Evolutionary conservation across 2,888 invertebrate species (phyloP).

Genomic region (Elmis aenea): DNA sequence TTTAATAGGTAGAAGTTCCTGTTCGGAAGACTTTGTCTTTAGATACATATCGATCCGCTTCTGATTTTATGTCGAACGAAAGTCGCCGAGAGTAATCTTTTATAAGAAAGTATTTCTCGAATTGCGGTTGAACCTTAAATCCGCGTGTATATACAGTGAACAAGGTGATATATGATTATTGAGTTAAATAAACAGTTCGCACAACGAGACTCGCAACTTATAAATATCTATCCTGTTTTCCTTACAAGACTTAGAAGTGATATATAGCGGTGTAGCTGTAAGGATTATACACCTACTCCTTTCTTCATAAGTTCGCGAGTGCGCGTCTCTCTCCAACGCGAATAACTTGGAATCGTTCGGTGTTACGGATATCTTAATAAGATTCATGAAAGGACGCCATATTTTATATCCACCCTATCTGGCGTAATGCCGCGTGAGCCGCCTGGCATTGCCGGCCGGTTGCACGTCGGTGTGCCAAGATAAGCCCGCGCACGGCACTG

Average conservation of each 20-base stretch:
- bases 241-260: constrained; percentile 49
- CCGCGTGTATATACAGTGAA: too few relatives aligned
- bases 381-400: constrained; percentile 80
- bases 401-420: constrained; percentile 66
- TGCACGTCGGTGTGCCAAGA: constrained; percentile 22
- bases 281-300: constrained; percentile 53
- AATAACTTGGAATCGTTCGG: constrained; percentile 51
- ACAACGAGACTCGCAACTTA: constrained; percentile 45
- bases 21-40: too few relatives aligned
- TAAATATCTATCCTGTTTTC: constrained; percentile 51
- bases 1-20: too few relatives aligned
- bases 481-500: constrained; percentile 31
- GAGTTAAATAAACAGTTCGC: constrained; percentile 48
- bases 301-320: constrained; percentile 51
- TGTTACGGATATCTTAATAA: constrained; percentile 70
- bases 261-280: constrained; percentile 50
- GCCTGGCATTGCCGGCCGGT: constrained; percentile 29
- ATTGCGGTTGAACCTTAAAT: too few relatives aligned
- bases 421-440: constrained; percentile 43
- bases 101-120: too few relatives aligned
- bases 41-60: too few relatives aligned
- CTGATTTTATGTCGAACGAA: too few relatives aligned
- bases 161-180: constrained; percentile 47
- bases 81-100: too few relatives aligned
- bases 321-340: constrained; percentile 37